Percentiles rank a stretch among this genome's conserved stretches.
phyloP scores from a whole-genome alignment of 1,140 invertebrate species.

The Phthorimaea operculella region DNA sequence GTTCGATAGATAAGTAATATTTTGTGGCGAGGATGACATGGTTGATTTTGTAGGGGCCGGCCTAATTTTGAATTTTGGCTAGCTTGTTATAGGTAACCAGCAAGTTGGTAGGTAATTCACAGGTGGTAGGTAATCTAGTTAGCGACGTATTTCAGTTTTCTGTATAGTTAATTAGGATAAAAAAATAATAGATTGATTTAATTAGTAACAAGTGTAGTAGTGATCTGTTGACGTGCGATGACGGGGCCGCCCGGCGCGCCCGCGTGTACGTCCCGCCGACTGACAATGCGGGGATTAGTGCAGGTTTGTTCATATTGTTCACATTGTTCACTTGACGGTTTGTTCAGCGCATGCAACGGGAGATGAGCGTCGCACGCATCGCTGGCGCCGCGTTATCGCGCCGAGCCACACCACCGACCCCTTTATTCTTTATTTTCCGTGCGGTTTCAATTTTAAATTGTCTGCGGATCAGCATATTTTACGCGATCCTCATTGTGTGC shows the following conservation, averaged over 20 bases:
- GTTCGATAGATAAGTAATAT: too few species aligned
- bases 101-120: too few species aligned
- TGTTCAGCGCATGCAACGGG: constrained; percentile 30
- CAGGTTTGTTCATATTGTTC: constrained; percentile 39
- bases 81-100: too few species aligned
- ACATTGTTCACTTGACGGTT: constrained; percentile 32
- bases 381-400: constrained; percentile 47
- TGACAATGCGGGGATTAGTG: constrained; percentile 51
- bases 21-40: too few species aligned
- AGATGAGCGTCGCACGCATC: constrained; percentile 47
- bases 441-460: constrained; percentile 54
- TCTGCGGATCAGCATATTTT: constrained; percentile 59
- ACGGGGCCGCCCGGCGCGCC: constrained; percentile 6
- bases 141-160: too few species aligned
- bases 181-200: too few species aligned
- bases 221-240: background rate
- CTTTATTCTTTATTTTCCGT: constrained; percentile 45
- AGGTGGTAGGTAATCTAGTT: too few species aligned
- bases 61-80: too few species aligned
- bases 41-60: too few species aligned
- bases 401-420: constrained; percentile 30
- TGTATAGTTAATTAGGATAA: too few species aligned
- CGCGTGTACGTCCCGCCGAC: constrained; percentile 4
- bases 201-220: too few species aligned
- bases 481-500: constrained; percentile 38